Percentiles rank a stretch among this genome's conserved stretches.
Conservation (phyloP, 2,797 vertebrate genomes). For the Heterohyrax brucei region DNA sequence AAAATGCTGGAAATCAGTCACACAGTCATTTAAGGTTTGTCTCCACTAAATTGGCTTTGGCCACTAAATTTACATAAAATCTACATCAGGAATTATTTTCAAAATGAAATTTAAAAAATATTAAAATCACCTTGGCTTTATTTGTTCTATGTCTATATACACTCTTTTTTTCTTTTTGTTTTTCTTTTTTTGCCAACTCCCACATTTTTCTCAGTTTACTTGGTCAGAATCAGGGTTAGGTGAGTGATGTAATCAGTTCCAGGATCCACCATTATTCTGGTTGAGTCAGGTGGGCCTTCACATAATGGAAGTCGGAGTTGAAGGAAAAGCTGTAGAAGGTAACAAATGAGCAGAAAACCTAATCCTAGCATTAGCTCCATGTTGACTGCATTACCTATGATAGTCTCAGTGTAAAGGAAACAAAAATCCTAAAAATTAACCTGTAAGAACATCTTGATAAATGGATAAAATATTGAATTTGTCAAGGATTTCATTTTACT, state of each 20-base stretch:
- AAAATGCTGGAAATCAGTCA: conserved; percentile 68
- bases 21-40: conserved; percentile 61
- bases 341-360: not conserved
- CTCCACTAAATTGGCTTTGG: not conserved
- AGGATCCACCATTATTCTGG: not conserved
- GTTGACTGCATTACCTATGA: not conserved
- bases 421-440: no score
- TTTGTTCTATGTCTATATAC: not conserved
- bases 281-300: not conserved
- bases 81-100: conserved; percentile 17
- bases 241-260: not conserved
- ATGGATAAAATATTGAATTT: no score
- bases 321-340: not conserved
- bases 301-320: not conserved
- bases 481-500: no score
- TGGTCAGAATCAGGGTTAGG: not conserved
- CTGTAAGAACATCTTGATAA: no score
- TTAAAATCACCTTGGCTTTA: not conserved
- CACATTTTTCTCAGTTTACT: not conserved
- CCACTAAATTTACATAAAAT: conserved; percentile 49
- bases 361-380: not conserved
- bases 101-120: conserved; percentile 59
- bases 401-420: not conserved
- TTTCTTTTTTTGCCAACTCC: not conserved
- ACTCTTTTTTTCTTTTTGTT: not conserved